phyloP scores from a whole-genome alignment of 2,888 invertebrate genomes.

The Ariolimax columbianus region DNA sequence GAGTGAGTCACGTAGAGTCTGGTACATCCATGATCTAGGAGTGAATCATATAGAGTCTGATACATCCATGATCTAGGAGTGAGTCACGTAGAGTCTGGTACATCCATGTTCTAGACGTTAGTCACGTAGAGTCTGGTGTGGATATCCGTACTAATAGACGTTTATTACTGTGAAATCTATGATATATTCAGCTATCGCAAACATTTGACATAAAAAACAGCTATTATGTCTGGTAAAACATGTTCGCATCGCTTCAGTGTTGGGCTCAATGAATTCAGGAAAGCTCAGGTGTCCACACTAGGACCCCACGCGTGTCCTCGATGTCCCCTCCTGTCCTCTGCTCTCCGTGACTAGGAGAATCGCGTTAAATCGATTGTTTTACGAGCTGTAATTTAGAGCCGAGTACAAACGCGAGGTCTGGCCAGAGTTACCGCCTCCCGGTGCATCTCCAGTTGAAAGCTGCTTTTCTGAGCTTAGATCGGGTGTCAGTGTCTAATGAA shows the following conservation, averaged over 20 bases:
- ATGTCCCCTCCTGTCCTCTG: background rate
- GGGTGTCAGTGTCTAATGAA: slow-evolving; percentile 37
- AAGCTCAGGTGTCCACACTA: background rate
- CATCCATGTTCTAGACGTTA: no score
- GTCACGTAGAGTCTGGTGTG: no score
- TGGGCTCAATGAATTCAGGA: background rate
- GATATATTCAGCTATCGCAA: no score
- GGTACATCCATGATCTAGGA: no score
- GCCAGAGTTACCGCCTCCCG: background rate
- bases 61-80: no score
- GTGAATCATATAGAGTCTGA: no score
- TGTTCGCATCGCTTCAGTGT: background rate
- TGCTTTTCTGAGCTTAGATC: slow-evolving; percentile 12
- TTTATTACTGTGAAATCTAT: no score
- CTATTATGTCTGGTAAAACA: background rate
- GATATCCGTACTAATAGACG: no score
- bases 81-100: no score
- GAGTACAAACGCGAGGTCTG: background rate
- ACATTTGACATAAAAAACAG: background rate
- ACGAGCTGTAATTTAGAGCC: slow-evolving; percentile 14
- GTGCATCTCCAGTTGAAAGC: background rate
- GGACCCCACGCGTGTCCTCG: background rate
- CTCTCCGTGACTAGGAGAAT: background rate
- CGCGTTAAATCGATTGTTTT: slow-evolving; percentile 27
- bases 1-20: no score